These are phyloP conservation scores for Champsocephalus esox DNA, from an alignment of 2,797 vertebrate species.

Conservation along the genomic window DNA sequence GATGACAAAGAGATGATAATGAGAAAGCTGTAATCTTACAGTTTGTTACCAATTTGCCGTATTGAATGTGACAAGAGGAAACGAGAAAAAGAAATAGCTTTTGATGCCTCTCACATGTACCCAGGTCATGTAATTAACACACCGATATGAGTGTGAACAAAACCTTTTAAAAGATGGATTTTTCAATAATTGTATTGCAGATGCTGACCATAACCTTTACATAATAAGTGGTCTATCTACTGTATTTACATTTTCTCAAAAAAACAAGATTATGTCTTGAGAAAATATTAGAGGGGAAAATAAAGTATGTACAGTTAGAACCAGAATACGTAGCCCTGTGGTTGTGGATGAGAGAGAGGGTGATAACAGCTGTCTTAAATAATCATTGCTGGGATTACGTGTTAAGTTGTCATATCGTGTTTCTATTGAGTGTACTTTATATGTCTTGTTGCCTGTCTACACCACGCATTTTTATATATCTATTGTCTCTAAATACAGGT, in stretches of 20 bases:
- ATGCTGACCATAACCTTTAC: not conserved
- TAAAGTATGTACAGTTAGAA: not conserved
- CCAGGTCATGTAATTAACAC: constrained; percentile 17
- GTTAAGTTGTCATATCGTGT: constrained; percentile 5
- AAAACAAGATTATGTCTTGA: not conserved
- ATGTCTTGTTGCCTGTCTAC: constrained; percentile 17
- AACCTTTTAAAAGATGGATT: constrained; percentile 3
- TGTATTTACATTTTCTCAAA: not conserved
- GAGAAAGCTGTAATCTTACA: constrained; percentile 32
- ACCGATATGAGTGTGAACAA: constrained; percentile 1
- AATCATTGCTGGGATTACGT: constrained; percentile 20
- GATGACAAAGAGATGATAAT: constrained; percentile 43
- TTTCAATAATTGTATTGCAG: constrained; percentile 4
- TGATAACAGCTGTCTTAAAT: constrained; percentile 35
- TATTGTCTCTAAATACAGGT: constrained; percentile 16
- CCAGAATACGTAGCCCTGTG: constrained; percentile 7
- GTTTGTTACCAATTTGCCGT: constrained; percentile 1
- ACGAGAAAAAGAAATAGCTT: constrained; percentile 20
- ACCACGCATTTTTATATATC: constrained; percentile 7
- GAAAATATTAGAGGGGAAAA: not conserved
- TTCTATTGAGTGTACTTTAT: constrained; percentile 26
- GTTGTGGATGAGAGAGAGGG: constrained; percentile 23
- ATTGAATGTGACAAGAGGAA: constrained; percentile 26
- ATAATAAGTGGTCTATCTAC: not conserved
- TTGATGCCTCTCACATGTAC: constrained; percentile 9